Evolutionary conservation across 2,888 invertebrate species (phyloP).

Genomic region (Corbicula japonica): DNA sequence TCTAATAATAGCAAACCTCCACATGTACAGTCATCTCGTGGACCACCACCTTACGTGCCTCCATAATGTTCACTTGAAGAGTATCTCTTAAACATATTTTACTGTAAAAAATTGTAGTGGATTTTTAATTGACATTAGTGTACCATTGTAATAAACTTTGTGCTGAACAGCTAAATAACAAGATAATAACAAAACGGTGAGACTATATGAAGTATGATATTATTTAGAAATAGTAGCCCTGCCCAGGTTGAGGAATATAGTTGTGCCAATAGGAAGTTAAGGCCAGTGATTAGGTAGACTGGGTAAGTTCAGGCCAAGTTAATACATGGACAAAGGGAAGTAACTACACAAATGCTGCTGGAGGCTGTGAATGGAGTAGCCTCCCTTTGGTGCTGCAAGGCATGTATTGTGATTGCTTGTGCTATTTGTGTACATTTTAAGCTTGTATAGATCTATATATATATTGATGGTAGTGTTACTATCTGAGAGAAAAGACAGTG

Average conservation of each 20-base stretch:
- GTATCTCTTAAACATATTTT: no score
- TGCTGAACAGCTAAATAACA: background rate
- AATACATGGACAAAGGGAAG: conserved; percentile 4
- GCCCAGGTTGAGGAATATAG: no score
- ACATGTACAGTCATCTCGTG: conserved; percentile 91
- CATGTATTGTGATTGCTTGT: conserved; percentile 3
- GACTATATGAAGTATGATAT: no score
- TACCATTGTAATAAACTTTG: conserved; percentile 1
- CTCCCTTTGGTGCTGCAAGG: conserved; percentile 16
- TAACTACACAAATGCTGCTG: background rate
- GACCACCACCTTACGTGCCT: conserved; percentile 98
- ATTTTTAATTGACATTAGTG: conserved; percentile 13
- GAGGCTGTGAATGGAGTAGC: background rate
- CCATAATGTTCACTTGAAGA: conserved; percentile 91
- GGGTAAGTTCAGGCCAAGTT: background rate
- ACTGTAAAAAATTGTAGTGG: no score
- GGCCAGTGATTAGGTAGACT: background rate
- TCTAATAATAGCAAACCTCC: conserved; percentile 78
- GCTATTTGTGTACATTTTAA: conserved; percentile 5
- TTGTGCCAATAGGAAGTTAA: background rate
- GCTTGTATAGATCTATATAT: no score
- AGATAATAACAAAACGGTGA: background rate
- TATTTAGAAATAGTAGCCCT: background rate
- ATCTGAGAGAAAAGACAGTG: no score
- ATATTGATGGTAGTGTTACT: no score